Conservation (phyloP, 2,888 invertebrate genomes). For the Protonemura montana region DNA sequence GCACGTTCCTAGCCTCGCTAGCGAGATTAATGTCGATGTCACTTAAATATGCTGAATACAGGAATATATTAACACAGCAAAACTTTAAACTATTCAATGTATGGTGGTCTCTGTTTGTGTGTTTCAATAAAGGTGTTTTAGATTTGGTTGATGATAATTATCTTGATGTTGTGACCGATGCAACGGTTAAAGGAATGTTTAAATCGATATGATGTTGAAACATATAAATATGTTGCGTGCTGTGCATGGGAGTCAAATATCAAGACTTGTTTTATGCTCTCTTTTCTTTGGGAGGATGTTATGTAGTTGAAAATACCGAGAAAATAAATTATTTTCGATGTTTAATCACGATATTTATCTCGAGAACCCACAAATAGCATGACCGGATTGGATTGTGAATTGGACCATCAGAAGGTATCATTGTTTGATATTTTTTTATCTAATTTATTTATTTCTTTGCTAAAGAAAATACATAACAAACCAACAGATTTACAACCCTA, state of each 20-base stretch:
- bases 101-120: slow-evolving; percentile 23
- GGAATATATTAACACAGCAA: slow-evolving; percentile 14
- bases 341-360: not conserved
- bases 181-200: slow-evolving; percentile 36
- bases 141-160: slow-evolving; percentile 33
- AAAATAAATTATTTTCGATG: slow-evolving; percentile 41
- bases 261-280: slow-evolving; percentile 37
- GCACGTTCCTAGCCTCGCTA: slow-evolving; percentile 7
- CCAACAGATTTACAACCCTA: not conserved
- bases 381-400: not conserved
- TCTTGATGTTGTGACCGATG: slow-evolving; percentile 36
- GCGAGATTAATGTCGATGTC: not conserved
- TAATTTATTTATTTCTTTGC: not conserved
- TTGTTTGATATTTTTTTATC: not conserved
- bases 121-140: slow-evolving; percentile 20
- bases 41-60: slow-evolving; percentile 25
- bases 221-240: slow-evolving; percentile 1
- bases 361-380: not conserved
- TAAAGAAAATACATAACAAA: not conserved
- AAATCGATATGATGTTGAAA: not conserved
- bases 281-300: slow-evolving; percentile 39
- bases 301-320: slow-evolving; percentile 39
- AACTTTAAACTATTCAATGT: slow-evolving; percentile 26
- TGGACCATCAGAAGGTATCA: not conserved
- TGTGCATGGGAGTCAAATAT: slow-evolving; percentile 4